Conservation (phyloP, 1,140 invertebrate species). For the Drosophila arawakana region DNA sequence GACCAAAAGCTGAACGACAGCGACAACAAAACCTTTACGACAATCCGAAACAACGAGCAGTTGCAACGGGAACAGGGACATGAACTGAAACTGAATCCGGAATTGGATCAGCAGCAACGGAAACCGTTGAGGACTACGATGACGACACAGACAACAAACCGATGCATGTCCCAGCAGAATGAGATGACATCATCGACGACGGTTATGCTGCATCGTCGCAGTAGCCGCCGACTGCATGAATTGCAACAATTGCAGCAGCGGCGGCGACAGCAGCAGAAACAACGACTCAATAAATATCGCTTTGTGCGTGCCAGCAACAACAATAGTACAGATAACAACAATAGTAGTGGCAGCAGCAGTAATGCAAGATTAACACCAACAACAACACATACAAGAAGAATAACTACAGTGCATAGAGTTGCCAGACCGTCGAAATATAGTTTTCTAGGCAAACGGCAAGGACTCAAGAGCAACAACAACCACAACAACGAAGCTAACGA, state of each 20-base stretch:
- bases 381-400: neutral
- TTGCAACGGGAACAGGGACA: slow-evolving; percentile 18
- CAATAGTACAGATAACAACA: neutral
- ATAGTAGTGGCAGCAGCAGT: neutral
- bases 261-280: slow-evolving; percentile 3
- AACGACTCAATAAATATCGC: slow-evolving; percentile 41
- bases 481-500: slow-evolving; percentile 10
- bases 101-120: slow-evolving; percentile 2
- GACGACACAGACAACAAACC: slow-evolving; percentile 2
- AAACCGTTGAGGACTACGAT: slow-evolving; percentile 14
- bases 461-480: slow-evolving; percentile 20
- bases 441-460: slow-evolving; percentile 4
- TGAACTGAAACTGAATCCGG: slow-evolving; percentile 1
- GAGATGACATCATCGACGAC: slow-evolving; percentile 3
- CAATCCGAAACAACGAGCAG: slow-evolving; percentile 3
- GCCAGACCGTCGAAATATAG: slow-evolving; percentile 12
- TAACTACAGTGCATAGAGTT: neutral
- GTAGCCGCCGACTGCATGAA: slow-evolving; percentile 18
- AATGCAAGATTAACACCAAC: neutral
- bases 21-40: slow-evolving; percentile 17
- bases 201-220: slow-evolving; percentile 18
- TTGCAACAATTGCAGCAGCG: slow-evolving; percentile 18
- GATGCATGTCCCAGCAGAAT: neutral
- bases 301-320: slow-evolving; percentile 43
- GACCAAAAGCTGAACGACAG: slow-evolving; percentile 1